Conservation (phyloP, 2,888 invertebrate species). For the Limnephilus rhombicus region DNA sequence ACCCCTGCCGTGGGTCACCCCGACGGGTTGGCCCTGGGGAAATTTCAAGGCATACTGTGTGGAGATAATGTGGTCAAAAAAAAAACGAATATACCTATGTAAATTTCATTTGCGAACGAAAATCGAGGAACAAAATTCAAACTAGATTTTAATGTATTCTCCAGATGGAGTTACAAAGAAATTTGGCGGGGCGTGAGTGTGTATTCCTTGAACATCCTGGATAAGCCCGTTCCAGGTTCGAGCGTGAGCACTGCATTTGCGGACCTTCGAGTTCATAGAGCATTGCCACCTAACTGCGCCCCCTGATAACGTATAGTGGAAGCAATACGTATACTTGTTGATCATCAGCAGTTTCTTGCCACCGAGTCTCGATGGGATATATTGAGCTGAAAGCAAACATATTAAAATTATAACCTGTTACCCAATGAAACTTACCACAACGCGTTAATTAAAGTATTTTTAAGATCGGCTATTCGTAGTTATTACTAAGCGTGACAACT, state of each 20-base stretch:
- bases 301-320: not conserved
- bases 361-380: not conserved
- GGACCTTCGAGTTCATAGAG: not conserved
- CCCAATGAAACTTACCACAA: not conserved
- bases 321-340: conserved; percentile 4
- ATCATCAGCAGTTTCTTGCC: not conserved
- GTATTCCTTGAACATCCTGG: not conserved
- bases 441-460: not conserved
- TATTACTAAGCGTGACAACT: too few relatives aligned
- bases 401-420: not conserved
- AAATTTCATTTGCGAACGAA: not conserved
- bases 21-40: too few relatives aligned
- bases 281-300: not conserved
- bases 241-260: conserved; percentile 38
- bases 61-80: too few relatives aligned
- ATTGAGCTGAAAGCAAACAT: not conserved
- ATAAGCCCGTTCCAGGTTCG: not conserved
- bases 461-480: too few relatives aligned
- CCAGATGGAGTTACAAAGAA: not conserved
- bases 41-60: too few relatives aligned
- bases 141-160: not conserved
- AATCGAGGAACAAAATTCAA: too few relatives aligned
- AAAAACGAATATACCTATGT: not conserved
- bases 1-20: too few relatives aligned
- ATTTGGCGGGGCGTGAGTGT: conserved; percentile 40